These are phyloP conservation scores for Sycophila texana DNA, from an alignment of 2,888 invertebrate species.

Conservation along the genomic window DNA sequence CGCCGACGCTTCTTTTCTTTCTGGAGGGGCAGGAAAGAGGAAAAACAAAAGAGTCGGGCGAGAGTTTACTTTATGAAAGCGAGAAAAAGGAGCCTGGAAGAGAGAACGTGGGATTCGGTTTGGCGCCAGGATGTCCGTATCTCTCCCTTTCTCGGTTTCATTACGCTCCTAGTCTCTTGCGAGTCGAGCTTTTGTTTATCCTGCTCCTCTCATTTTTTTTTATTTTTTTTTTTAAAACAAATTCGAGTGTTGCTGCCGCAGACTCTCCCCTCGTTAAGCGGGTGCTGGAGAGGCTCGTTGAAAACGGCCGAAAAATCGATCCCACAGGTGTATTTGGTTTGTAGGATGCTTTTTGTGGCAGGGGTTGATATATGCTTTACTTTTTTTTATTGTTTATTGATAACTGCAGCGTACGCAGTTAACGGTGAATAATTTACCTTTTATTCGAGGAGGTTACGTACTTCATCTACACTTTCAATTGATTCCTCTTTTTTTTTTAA, in stretches of 20 bases:
- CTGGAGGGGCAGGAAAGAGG: not conserved
- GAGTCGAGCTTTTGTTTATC: not conserved
- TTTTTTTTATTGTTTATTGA: no score
- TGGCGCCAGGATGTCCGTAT: slow-evolving; percentile 35
- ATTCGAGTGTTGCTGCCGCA: not conserved
- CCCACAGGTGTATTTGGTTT: not conserved
- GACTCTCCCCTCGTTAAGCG: not conserved
- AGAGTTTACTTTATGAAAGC: not conserved
- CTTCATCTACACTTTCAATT: no score
- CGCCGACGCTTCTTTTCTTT: not conserved
- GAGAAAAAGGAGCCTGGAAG: not conserved
- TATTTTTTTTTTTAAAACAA: not conserved
- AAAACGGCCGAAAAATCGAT: not conserved
- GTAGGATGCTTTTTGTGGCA: not conserved
- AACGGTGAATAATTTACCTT: no score
- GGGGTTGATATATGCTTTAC: no score
- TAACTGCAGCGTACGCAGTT: no score
- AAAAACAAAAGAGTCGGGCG: not conserved
- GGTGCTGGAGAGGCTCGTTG: not conserved
- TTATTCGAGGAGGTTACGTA: no score
- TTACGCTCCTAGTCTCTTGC: not conserved
- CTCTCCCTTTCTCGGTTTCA: not conserved
- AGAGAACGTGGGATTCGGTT: slow-evolving; percentile 30
- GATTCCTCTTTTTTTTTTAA: no score
- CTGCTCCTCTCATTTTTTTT: no score